Evolutionary conservation across 1,140 invertebrate species (phyloP).

Genomic region (Euglossa dilemma): DNA sequence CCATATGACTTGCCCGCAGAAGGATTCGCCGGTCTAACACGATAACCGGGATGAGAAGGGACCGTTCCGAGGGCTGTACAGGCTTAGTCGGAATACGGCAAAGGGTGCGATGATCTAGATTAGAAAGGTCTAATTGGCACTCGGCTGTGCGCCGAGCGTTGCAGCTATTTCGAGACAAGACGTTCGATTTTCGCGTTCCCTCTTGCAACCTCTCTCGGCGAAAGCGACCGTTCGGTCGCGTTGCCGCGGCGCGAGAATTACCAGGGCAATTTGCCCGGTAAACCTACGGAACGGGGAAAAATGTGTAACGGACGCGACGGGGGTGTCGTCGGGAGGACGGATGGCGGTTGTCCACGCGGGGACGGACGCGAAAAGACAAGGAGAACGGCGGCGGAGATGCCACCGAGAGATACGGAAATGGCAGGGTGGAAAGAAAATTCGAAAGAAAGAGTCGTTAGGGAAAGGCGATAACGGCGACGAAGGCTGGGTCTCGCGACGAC

Average conservation of each 20-base stretch:
- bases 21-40: conserved; percentile 37
- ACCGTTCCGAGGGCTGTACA: conserved; percentile 43
- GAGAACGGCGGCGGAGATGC: conserved; percentile 7
- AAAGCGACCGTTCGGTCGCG: no score
- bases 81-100: conserved; percentile 36
- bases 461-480: conserved; percentile 20
- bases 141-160: neutral
- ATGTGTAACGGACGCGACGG: neutral
- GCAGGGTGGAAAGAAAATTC: conserved; percentile 21
- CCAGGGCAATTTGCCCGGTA: no score
- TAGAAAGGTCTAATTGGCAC: conserved; percentile 57
- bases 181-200: no score
- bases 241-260: no score
- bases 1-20: conserved; percentile 49
- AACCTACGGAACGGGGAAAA: no score
- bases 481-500: neutral
- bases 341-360: neutral
- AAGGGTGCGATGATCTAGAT: conserved; percentile 46
- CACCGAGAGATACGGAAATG: conserved; percentile 40
- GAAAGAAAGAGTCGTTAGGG: conserved; percentile 46
- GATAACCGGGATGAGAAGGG: conserved; percentile 59
- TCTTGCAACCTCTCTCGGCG: neutral
- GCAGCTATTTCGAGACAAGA: neutral
- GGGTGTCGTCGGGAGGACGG: neutral
- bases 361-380: conserved; percentile 20